Percentiles rank a stretch among this genome's conserved stretches.
Conservation (phyloP, 2,888 invertebrate genomes). For the Nomada flava region DNA sequence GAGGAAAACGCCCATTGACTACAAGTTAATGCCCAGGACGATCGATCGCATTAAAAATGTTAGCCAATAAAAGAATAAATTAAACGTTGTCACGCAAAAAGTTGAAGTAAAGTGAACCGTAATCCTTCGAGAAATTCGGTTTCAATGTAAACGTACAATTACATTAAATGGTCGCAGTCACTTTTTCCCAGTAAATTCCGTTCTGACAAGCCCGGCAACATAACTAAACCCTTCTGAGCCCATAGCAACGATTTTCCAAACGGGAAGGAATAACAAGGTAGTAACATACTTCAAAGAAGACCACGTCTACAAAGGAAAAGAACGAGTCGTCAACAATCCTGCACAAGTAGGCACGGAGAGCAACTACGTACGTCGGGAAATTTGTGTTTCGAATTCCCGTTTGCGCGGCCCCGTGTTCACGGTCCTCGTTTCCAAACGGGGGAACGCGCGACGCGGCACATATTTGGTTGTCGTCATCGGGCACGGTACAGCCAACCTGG, state of each 20-base stretch:
- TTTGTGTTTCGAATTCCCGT: background rate
- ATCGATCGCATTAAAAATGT: too few species aligned
- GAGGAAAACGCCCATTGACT: too few species aligned
- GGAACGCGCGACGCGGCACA: conserved; percentile 28
- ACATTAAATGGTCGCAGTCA: too few species aligned
- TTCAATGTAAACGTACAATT: too few species aligned
- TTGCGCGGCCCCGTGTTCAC: background rate
- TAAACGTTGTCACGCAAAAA: too few species aligned
- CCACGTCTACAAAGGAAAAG: background rate
- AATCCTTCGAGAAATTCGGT: too few species aligned
- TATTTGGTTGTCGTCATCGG: conserved; percentile 53
- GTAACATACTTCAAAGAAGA: conserved; percentile 3
- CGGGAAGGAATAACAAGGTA: conserved; percentile 22
- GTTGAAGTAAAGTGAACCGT: too few species aligned
- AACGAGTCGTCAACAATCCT: too few species aligned
- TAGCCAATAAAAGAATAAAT: too few species aligned
- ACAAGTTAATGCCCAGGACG: too few species aligned
- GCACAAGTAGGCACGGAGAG: too few species aligned
- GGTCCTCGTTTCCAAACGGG: conserved; percentile 3
- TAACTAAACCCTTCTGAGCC: background rate
- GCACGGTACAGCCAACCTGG: conserved; percentile 23
- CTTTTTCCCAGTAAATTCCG: conserved; percentile 8
- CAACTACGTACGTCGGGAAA: background rate
- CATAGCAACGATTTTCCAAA: conserved; percentile 13
- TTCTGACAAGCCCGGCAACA: background rate